phyloP scores from a whole-genome alignment of 2,113 vertebrate genomes.

The Ailurus styani region DNA sequence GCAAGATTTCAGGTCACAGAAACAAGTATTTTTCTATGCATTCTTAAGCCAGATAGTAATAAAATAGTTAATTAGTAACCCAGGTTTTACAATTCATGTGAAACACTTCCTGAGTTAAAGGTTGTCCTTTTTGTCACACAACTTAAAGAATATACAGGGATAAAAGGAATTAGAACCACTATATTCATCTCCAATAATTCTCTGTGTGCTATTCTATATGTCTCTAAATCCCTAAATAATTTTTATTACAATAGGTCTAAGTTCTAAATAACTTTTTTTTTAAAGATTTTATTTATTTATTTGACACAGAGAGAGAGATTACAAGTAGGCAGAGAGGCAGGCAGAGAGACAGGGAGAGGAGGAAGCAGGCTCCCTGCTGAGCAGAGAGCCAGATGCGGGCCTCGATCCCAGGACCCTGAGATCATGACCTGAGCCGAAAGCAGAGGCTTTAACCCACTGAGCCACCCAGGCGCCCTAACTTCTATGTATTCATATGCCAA shows the following conservation, averaged over 20 bases:
- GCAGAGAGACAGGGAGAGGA: too few species aligned
- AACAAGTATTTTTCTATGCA: neutral
- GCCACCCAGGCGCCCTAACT: too few species aligned
- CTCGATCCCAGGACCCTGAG: too few species aligned
- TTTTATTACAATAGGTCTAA: neutral
- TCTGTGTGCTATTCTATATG: neutral
- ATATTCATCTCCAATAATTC: neutral
- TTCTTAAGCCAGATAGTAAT: slow-evolving; percentile 15
- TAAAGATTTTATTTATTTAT: too few species aligned
- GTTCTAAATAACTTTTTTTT: neutral
- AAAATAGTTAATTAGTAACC: slow-evolving; percentile 59
- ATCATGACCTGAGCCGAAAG: too few species aligned
- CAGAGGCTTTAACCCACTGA: too few species aligned
- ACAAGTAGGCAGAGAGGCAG: too few species aligned
- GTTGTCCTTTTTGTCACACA: neutral
- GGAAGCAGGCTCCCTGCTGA: too few species aligned
- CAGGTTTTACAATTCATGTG: neutral
- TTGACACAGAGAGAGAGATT: too few species aligned
- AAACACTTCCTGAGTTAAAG: slow-evolving; percentile 9
- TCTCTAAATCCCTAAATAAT: neutral
- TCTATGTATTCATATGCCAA: neutral
- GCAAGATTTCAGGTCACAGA: neutral
- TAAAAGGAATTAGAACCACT: neutral
- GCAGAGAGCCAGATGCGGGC: too few species aligned
- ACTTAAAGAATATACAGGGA: neutral